Evolutionary conservation across 2,113 vertebrate genomes (phyloP).

Genomic region (Tretioscincus oriximinensis): DNA sequence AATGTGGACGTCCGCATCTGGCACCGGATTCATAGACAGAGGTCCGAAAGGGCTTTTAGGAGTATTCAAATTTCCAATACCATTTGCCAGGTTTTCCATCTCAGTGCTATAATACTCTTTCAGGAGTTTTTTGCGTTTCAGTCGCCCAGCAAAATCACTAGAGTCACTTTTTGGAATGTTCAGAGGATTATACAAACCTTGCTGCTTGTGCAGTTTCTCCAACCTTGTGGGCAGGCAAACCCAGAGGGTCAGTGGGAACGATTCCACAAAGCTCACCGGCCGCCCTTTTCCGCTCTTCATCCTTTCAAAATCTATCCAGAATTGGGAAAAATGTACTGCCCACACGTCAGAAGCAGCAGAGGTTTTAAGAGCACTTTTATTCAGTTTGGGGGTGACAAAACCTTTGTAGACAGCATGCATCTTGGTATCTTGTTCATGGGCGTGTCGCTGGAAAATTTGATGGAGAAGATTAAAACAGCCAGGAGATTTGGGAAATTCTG

Average conservation of each 20-base stretch:
- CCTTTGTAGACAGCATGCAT: constrained; percentile 92
- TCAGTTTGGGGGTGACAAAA: constrained; percentile 80
- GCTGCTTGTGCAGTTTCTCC: constrained; percentile 78
- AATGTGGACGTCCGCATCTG: constrained; percentile 84
- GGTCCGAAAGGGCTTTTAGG: constrained; percentile 68
- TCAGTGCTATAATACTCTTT: constrained; percentile 91
- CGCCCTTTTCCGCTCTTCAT: constrained; percentile 85
- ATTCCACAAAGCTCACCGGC: constrained; percentile 90
- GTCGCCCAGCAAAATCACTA: constrained; percentile 78
- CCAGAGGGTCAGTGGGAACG: constrained; percentile 94
- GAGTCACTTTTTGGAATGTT: constrained; percentile 82
- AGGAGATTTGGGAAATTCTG: constrained; percentile 75
- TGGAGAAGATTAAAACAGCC: constrained; percentile 85
- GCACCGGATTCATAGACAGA: constrained; percentile 53
- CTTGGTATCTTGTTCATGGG: constrained; percentile 92
- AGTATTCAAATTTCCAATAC: constrained; percentile 72
- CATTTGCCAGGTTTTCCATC: constrained; percentile 64
- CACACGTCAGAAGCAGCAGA: constrained; percentile 91
- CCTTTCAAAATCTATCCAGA: constrained; percentile 97
- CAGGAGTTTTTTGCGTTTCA: constrained; percentile 87
- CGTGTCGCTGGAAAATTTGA: constrained; percentile 91
- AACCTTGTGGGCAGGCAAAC: constrained; percentile 87
- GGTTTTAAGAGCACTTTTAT: constrained; percentile 82
- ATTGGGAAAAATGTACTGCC: constrained; percentile 92
- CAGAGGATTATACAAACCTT: constrained; percentile 53